Conservation (phyloP, 2,113 vertebrate genomes). For the Mohoua ochrocephala region DNA sequence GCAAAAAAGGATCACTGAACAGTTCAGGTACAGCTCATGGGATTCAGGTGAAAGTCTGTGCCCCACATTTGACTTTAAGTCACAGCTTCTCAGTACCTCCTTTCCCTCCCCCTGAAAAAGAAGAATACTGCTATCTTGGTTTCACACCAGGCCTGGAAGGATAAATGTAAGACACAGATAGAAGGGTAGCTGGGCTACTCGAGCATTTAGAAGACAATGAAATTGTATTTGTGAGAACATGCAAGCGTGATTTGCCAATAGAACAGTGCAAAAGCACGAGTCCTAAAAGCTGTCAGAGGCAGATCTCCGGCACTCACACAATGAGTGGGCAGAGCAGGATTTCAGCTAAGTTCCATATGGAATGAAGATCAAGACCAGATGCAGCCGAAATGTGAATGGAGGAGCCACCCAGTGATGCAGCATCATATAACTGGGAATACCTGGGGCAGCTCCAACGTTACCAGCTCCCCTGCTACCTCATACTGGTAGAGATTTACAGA, state of each 20-base stretch:
- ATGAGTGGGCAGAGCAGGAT: background rate
- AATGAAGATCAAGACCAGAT: constrained; percentile 31
- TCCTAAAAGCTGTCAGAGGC: background rate
- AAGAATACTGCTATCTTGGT: background rate
- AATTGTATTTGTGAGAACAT: background rate
- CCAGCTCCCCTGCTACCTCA: background rate
- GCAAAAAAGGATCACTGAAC: background rate
- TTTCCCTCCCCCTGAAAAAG: background rate
- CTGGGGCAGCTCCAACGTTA: background rate
- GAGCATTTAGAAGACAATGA: background rate
- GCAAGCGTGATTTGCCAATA: fast-evolving
- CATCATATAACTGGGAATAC: background rate
- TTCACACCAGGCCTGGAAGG: background rate
- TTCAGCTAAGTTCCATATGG: background rate
- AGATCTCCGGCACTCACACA: background rate
- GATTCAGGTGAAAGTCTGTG: background rate
- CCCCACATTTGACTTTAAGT: background rate
- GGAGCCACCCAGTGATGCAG: background rate
- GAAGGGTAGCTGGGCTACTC: background rate
- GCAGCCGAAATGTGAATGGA: background rate
- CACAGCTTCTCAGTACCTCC: background rate
- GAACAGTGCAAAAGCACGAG: background rate
- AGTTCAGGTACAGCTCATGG: background rate
- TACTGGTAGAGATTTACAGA: background rate
- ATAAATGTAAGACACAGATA: background rate